Evolutionary conservation across 2,113 vertebrate genomes (phyloP).

Genomic region (Taxidea taxus): DNA sequence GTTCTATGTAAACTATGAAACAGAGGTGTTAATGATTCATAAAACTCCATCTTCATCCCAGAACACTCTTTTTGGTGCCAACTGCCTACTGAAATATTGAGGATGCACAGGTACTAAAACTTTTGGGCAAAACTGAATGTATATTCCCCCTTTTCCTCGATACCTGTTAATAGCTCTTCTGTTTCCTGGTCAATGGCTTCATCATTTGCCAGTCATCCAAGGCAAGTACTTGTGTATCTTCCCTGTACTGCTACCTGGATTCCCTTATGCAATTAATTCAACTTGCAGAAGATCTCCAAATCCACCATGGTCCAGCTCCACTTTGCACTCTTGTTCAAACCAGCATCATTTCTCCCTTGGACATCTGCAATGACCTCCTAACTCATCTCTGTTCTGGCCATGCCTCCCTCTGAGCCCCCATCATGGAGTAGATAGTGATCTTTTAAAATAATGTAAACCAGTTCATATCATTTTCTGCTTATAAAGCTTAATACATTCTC

Average conservation of each 20-base stretch:
- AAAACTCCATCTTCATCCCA: background rate
- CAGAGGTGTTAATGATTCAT: background rate
- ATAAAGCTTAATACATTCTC: background rate
- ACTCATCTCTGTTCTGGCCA: background rate
- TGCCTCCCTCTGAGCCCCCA: background rate
- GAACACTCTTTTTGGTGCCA: background rate
- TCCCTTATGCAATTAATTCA: background rate
- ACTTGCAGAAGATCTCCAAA: background rate
- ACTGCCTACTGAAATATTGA: background rate
- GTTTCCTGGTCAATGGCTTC: background rate
- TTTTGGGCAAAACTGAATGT: background rate
- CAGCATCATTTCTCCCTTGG: background rate
- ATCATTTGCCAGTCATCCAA: background rate
- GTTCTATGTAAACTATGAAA: background rate
- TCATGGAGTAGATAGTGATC: background rate
- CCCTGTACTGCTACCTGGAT: background rate
- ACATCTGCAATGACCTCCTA: background rate
- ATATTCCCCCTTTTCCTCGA: background rate
- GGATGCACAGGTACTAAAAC: background rate
- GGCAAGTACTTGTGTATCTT: background rate
- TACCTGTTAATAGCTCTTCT: background rate
- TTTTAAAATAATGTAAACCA: background rate
- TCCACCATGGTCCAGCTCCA: background rate
- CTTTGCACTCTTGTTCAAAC: too few relatives aligned
- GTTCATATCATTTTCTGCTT: background rate